These are phyloP conservation scores for Polymixis lichenea DNA, from an alignment of 2,888 invertebrate species.

Conservation along the genomic window DNA sequence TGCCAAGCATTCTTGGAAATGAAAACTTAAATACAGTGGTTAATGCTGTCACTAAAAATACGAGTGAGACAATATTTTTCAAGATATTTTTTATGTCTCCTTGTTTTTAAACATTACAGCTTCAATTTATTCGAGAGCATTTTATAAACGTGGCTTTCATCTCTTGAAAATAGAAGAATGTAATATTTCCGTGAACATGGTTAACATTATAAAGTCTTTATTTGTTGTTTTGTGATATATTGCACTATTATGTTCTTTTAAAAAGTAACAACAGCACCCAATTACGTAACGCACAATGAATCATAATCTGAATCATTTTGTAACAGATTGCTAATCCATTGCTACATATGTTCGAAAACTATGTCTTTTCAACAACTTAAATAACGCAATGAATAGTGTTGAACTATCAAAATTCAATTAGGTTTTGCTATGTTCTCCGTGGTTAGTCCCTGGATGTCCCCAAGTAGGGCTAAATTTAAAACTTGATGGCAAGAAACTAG, in stretches of 20 bases:
- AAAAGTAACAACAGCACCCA: neutral
- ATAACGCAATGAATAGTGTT: too few species aligned
- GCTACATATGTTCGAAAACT: too few species aligned
- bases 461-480: too few species aligned
- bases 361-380: too few species aligned
- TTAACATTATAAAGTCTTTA: neutral
- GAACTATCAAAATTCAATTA: too few species aligned
- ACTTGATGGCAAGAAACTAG: too few species aligned
- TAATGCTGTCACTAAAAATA: constrained; percentile 18
- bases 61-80: neutral
- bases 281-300: too few species aligned
- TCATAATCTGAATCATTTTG: too few species aligned
- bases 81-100: neutral
- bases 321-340: too few species aligned
- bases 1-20: constrained; percentile 44
- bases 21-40: constrained; percentile 17
- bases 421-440: too few species aligned
- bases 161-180: neutral
- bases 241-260: neutral
- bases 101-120: neutral
- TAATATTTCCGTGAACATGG: neutral
- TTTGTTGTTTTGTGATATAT: neutral
- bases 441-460: too few species aligned
- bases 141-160: neutral
- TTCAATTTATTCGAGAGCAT: constrained; percentile 2